A percentile compares a stretch with the other conserved stretches of the same genome.
Conservation (phyloP, 2,797 vertebrate genomes). For the Hippopotamyrus pictus region DNA sequence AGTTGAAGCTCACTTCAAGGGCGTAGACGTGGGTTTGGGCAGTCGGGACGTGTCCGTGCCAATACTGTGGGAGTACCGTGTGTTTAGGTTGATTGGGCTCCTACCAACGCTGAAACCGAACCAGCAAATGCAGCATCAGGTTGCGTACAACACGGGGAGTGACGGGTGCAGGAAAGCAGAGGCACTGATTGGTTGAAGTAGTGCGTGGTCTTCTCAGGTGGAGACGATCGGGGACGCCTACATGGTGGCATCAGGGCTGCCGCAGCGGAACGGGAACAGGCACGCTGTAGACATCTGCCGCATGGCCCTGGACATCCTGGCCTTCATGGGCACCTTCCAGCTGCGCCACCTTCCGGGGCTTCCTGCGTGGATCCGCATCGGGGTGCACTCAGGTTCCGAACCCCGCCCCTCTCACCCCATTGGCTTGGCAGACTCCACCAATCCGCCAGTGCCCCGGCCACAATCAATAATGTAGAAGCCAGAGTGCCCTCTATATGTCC, state of each 20-base stretch:
- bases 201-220: constrained; percentile 59
- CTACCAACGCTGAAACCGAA: not conserved
- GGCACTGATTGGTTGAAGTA: not conserved
- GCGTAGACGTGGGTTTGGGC: not conserved
- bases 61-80: not conserved
- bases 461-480: not conserved
- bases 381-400: constrained; percentile 84
- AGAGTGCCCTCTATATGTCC: not conserved
- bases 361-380: constrained; percentile 94
- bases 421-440: not conserved
- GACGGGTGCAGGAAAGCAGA: not conserved
- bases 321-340: constrained; percentile 87
- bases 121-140: not conserved
- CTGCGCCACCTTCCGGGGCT: constrained; percentile 84
- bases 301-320: constrained; percentile 92
- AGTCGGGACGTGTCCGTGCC: not conserved
- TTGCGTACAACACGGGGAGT: not conserved
- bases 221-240: constrained; percentile 97
- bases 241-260: constrained; percentile 92
- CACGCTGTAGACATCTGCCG: constrained; percentile 87
- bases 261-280: constrained; percentile 82
- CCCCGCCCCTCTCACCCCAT: not conserved
- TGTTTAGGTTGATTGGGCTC: not conserved
- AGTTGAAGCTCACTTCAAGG: not conserved
- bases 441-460: not conserved